Base-by-base conservation (phyloP, 30 jellyfish, hydroid and myxozoan species). In the Hydractinia echinata region DNA sequence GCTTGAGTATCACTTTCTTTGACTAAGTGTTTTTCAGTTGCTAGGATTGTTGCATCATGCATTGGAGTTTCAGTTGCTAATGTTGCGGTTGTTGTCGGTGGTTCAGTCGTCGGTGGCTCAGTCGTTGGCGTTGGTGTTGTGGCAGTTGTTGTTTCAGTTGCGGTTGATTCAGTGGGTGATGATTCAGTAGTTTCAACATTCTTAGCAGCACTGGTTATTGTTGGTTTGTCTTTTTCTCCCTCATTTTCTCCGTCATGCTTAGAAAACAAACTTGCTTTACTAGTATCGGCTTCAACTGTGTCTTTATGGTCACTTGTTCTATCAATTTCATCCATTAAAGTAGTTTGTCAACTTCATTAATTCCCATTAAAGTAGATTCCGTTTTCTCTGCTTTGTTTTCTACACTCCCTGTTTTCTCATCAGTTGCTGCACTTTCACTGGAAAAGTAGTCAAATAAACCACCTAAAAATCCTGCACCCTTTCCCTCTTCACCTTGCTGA, bases 371-470 rank as follows among this genome's bases (percentile, higher is more conserved):
- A 30, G 44, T 30, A 30, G 44, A 30, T 30, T 30, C 44, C 44
- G 44, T 30, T 30, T 30, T 30, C 3, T 58, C 69, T 58, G 18
- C 69, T 58, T 18, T 58, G 69, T 11, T 11, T 13, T 58, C 19
- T 11, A 0, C 69, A 18, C 69, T 58, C 3, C 69, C 19, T 58
- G 15, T 13, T 13, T 58, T 58, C 3, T 18, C 19, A 0, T 18
- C 15, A 58, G 18, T 30, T 30, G 4, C 81, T 9, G 10, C 68
- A 50, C 30, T 19, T 71, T 64, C 74, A 64, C 74, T 51, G 39
- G 74, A 64, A 64, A 64, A 64, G 74, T 64, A 64, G 18, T 64
- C 74, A 64, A 64, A 64, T n/a, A 64, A n/a, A 44, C 74, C 74
- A n/a, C 74, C 74, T 51, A 64, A 51, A 64, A 64, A 64, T 6